Percentiles rank a stretch among this genome's conserved stretches.
These are phyloP conservation scores for Apoda limacodes DNA, from an alignment of 2,888 invertebrate species.

Conservation along the genomic window DNA sequence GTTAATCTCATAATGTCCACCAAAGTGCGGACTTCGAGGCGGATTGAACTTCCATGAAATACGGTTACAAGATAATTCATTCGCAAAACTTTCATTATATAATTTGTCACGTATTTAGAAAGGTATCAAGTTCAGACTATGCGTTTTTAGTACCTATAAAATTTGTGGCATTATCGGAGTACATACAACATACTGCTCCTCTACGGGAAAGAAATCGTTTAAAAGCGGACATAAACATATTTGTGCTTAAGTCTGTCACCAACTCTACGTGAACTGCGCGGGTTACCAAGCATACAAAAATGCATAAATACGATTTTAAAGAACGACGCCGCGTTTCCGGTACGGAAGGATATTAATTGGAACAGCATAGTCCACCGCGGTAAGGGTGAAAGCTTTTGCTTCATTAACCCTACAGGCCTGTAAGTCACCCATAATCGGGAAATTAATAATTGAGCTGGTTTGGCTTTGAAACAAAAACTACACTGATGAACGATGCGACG, in stretches of 20 bases:
- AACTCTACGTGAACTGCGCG: constrained; percentile 5
- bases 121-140: not conserved
- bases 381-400: constrained; percentile 2
- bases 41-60: constrained; percentile 6
- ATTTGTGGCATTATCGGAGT: constrained; percentile 3
- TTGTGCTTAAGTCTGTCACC: constrained; percentile 2
- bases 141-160: constrained; percentile 3
- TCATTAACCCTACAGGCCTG: constrained; percentile 5
- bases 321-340: constrained; percentile 3
- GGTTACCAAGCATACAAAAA: constrained; percentile 9
- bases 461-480: constrained; percentile 5
- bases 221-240: constrained; percentile 3
- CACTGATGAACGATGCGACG: constrained; percentile 5
- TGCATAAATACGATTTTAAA: constrained; percentile 5
- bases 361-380: constrained; percentile 3
- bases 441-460: constrained; percentile 1
- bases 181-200: constrained; percentile 2
- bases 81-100: too few relatives aligned
- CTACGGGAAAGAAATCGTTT: constrained; percentile 5
- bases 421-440: constrained; percentile 6
- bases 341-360: constrained; percentile 4
- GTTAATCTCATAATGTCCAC: constrained; percentile 7
- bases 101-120: too few relatives aligned
- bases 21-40: constrained; percentile 7
- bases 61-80: constrained; percentile 3